Percentiles rank a stretch among this genome's conserved stretches.
phyloP scores from a whole-genome alignment of 2,113 vertebrate genomes.

The Phocoena sinus region DNA sequence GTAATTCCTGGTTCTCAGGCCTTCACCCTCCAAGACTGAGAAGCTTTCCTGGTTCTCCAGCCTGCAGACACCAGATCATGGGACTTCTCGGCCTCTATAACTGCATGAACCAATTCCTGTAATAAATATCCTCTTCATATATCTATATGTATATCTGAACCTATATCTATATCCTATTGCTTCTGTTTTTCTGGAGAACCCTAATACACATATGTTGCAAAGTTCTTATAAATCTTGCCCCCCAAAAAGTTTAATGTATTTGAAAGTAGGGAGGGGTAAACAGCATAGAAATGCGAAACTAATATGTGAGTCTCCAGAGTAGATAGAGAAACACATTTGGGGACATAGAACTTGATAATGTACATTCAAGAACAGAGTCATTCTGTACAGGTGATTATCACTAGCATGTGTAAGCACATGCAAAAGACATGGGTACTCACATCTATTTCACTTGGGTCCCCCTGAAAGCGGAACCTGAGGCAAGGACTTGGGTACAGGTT shows the following conservation, averaged over 20 bases:
- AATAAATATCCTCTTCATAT: background rate
- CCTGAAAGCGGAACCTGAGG: background rate
- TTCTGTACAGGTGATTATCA: background rate
- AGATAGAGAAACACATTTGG: background rate
- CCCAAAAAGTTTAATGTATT: background rate
- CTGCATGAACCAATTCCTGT: background rate
- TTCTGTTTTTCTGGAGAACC: background rate
- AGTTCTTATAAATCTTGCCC: background rate
- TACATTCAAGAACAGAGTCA: background rate
- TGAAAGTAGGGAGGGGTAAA: background rate
- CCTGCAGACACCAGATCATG: background rate
- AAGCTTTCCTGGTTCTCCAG: background rate
- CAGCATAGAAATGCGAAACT: background rate
- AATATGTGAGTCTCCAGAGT: background rate
- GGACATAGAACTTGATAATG: background rate
- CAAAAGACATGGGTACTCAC: background rate
- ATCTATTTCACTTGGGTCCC: background rate
- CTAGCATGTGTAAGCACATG: background rate
- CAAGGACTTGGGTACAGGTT: background rate
- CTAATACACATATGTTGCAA: background rate
- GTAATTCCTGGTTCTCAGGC: background rate
- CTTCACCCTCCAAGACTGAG: background rate
- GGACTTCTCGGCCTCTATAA: background rate
- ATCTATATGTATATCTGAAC: too few species aligned
- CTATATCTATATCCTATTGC: background rate